Base-by-base conservation (phyloP, 35 echinoderm and acorn worm species). In the Diadema setosum region DNA sequence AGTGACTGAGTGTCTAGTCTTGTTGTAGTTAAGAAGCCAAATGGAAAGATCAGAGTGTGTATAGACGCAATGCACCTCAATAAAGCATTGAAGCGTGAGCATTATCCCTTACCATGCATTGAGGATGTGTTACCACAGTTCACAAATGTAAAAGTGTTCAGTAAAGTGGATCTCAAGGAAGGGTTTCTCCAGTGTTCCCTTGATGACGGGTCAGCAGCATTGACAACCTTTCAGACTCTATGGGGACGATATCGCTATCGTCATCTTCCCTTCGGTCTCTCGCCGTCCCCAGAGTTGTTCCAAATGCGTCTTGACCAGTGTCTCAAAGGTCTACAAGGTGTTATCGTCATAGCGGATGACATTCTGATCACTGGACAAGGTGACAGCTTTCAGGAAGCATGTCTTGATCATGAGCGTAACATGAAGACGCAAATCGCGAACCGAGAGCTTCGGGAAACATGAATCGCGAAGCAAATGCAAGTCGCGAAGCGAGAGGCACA, bases 1-100 rank as follows among this genome's bases (percentile, higher is more conserved):
- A 91, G 49, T 61, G 88, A 95, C 21, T 96, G 94, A 90, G 89
- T 89, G 52, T 92, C 85, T 18, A 81, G 55, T 9, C 46, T 88
- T 25, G 91, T 87, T 23, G 75, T 88, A 2, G 85, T 69, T n/a
- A 56, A 43, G 39, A 88, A 88, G 43, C 20, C 24, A 14, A 86
- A 70, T 82, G 42, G 75, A 23, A 80, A 80, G 39, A 40, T 87
- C 6, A 70, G 90, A 34, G 48, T 86, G 27, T 91, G 90, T 42
- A 89, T 94, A 36, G 86, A 94, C 43, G 81, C 92, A 15, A 29
- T 84, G 48, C 86, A 81, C 37, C 82, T 85, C 20, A 89, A 90
- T 93, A 65, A 84, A 83, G 84, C 85, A 17, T 39, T 92, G 46
- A 75, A 88, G 58, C 70, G 93, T 42, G 33, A 58, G 83, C 45